Evolutionary conservation across 2,888 invertebrate species (phyloP), one percentile per base, ranked within the genome.

Genomic region (Leptinotarsa peninsularis): DNA sequence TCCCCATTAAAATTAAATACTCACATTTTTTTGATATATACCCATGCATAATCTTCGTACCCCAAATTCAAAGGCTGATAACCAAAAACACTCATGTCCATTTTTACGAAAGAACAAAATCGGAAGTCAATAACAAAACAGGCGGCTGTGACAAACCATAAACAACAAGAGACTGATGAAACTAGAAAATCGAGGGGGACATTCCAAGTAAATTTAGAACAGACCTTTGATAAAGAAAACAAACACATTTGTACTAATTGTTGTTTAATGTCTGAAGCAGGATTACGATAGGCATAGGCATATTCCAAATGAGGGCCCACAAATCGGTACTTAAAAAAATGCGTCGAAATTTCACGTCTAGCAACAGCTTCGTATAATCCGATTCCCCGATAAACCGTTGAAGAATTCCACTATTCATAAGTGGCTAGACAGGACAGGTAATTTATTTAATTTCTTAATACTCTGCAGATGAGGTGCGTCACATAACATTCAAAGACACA

Each of bases 191-290:
- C 18, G 27, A 67, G 60, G 17, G 43, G 52, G 70, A 54, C 66
- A 69, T 72, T 63, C 70, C 49, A 72, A 77, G 58, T 72, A 72
- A 72, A 70, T 72, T 77, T 67, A 60, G 70, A 71, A 54, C 74
- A 63, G n/a, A 67, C 49, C 69, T 71, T 33, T 43, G 72, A 77
- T 77, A 77, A 74, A 52, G 23, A 63, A 60, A 73, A 76, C 54
- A 71, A 76, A 71, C 49, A 68, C 49, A 67, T 67, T 58, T 54
- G 54, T 60, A 71, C 52, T 73, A 72, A 73, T 76, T 63, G 54
- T 71, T 18, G 49, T 70, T 70, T 70, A 58, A 70, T 63, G 43
- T 43, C 63, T 27, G 43, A 17, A 63, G 13, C 43, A 33, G 43
- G 33, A 63, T 63, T 33, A n/a, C 63, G 63, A 63, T 63, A 27